phyloP scores from a whole-genome alignment of 2,113 vertebrate genomes.

The Montifringilla adamsi region DNA sequence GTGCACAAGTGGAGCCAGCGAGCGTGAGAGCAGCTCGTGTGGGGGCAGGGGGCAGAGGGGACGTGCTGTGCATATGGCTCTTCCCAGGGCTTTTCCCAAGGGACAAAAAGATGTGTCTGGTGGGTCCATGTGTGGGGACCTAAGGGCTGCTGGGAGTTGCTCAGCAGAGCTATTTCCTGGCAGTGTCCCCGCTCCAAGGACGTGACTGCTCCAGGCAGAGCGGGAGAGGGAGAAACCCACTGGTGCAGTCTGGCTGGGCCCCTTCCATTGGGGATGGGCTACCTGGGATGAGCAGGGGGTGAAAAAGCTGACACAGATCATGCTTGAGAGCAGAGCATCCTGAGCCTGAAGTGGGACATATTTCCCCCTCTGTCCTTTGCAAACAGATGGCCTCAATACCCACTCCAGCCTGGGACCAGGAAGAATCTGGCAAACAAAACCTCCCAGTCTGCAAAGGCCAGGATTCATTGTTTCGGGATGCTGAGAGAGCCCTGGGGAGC shows the following conservation, averaged over 20 bases:
- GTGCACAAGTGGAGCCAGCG: fast-evolving
- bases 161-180: not conserved
- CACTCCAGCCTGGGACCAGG: not conserved
- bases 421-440: not conserved
- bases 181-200: not conserved
- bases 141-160: not conserved
- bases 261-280: fast-evolving
- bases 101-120: not conserved
- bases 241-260: not conserved
- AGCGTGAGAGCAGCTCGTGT: not conserved
- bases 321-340: not conserved
- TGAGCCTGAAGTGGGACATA: not conserved
- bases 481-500: not conserved
- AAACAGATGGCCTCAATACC: not conserved
- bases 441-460: not conserved
- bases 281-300: not conserved
- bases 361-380: not conserved
- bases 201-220: not conserved
- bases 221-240: not conserved
- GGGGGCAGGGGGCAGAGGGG: not conserved
- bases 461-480: not conserved
- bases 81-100: not conserved
- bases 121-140: fast-evolving
- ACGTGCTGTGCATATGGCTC: not conserved
- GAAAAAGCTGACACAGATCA: not conserved